These are phyloP conservation scores for Heliopora coerulea DNA, from an alignment of 92 coral and sea anemone genomes.

Conservation along the genomic window DNA sequence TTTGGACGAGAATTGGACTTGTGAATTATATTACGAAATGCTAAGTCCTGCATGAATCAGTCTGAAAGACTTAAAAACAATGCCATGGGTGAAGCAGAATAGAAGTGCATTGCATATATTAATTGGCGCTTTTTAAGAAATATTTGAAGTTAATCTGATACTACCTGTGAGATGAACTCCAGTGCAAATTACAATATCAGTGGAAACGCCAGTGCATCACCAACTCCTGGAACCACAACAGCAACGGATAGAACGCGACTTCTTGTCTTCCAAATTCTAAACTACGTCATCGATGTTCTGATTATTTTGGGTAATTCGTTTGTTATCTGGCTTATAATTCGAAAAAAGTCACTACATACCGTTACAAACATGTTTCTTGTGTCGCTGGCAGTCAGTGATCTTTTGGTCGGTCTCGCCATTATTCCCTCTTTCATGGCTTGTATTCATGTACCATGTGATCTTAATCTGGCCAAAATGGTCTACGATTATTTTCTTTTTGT, in stretches of 20 bases:
- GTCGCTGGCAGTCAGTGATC: constrained; percentile 72
- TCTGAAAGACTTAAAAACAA: no score
- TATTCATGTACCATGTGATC: constrained; percentile 63
- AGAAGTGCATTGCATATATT: no score
- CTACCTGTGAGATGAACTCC: no score
- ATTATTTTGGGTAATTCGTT: constrained; percentile 68
- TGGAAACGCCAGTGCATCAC: not conserved
- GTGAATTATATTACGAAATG: no score
- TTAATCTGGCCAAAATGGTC: constrained; percentile 61
- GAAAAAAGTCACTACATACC: constrained; percentile 63
- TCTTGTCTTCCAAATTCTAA: constrained; percentile 13
- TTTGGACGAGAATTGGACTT: no score
- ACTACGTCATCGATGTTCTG: constrained; percentile 56
- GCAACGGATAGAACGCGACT: not conserved
- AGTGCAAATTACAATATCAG: not conserved
- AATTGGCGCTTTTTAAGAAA: no score
- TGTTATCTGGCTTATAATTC: constrained; percentile 65
- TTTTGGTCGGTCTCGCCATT: constrained; percentile 67
- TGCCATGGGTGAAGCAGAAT: no score
- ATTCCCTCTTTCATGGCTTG: constrained; percentile 76
- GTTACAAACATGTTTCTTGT: constrained; percentile 72
- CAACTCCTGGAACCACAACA: not conserved
- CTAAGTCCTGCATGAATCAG: no score
- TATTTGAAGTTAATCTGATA: no score
- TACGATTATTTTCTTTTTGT: constrained; percentile 73